Evolutionary conservation across 2,888 invertebrate species (phyloP), one percentile per base, ranked within the genome.

Genomic region (Drosophila acutilabella): DNA sequence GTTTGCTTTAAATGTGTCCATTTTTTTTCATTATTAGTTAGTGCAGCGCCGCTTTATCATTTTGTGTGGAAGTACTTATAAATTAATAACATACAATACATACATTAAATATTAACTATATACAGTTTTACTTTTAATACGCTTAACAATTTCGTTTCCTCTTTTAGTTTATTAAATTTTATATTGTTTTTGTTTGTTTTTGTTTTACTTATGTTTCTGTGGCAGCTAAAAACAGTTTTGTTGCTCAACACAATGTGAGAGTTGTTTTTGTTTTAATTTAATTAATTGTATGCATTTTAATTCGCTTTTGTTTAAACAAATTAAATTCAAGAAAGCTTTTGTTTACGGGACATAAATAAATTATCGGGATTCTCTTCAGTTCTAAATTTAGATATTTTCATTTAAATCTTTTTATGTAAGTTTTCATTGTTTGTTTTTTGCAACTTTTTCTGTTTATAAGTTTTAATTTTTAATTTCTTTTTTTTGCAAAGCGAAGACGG

Each of bases 251-350:
- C 47, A 62, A 41, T 48, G 51, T 44, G 42, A 42, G 52, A 47
- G 51, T 38, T 20, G 45, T 41, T 23, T 38, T 47, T 16, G 33
- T 59, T 48, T 67, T 59, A 67, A 62, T 68, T 64, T 69, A 66
- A 62, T 75, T 66, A 67, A 61, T 54, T 64, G 13, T 61, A 77
- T 62, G 77, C 61, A 61, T 67, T 67, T 64, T 54, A 64, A 64
- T 78, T 64, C 54, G 52, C 47, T 50, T 72, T 81, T 48, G 48
- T 65, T 74, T 73, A 64, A 72, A 81, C 77, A 89, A 86, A 86
- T 86, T 74, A 88, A 88, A 88, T 89, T 75, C 65, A 82, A 80
- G 74, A 86, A 82, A 89, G 88, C 89, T 89, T 88, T 84, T 78
- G 74, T 83, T 89, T 80, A 78, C 72, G 77, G n/a, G n/a, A 69